Evolutionary conservation across 1,140 invertebrate genomes (phyloP).

Genomic region (Drosophila biarmipes): DNA sequence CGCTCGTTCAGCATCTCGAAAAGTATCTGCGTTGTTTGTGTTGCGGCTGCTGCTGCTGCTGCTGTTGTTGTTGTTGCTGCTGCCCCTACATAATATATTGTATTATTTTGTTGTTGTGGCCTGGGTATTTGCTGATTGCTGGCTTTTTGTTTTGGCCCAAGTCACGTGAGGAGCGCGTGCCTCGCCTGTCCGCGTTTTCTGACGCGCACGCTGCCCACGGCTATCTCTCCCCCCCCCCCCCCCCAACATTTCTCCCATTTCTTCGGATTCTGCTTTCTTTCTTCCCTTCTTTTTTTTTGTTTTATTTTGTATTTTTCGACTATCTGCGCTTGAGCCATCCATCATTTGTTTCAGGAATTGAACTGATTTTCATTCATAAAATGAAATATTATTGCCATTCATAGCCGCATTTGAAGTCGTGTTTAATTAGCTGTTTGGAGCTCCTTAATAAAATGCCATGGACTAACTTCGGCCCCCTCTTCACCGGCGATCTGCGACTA

Average conservation of each 20-base stretch:
- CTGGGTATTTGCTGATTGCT: constrained; percentile 24
- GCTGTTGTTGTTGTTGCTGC: neutral
- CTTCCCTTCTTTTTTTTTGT: constrained; percentile 2
- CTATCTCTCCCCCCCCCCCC: constrained; percentile 2
- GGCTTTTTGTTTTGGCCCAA: constrained; percentile 35
- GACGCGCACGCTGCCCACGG: constrained; percentile 7
- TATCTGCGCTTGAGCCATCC: neutral
- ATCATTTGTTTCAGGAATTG: constrained; percentile 2
- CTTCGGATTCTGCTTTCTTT: neutral
- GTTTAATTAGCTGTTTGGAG: neutral
- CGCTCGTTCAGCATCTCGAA: constrained; percentile 20
- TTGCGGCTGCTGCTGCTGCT: neutral
- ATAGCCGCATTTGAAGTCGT: neutral
- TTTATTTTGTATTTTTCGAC: constrained; percentile 1
- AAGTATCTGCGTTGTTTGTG: constrained; percentile 20
- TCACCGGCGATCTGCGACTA: neutral
- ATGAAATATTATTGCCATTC: neutral
- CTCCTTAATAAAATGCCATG: neutral
- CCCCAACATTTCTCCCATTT: neutral
- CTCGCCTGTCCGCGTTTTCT: constrained; percentile 11
- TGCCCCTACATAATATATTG: neutral
- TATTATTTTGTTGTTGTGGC: constrained; percentile 15
- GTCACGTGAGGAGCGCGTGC: constrained; percentile 45
- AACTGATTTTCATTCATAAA: constrained; percentile 22
- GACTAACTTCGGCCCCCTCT: too few species aligned